Conservation (phyloP, 1,140 invertebrate species). For the Tetranychus cinnabarinus region DNA sequence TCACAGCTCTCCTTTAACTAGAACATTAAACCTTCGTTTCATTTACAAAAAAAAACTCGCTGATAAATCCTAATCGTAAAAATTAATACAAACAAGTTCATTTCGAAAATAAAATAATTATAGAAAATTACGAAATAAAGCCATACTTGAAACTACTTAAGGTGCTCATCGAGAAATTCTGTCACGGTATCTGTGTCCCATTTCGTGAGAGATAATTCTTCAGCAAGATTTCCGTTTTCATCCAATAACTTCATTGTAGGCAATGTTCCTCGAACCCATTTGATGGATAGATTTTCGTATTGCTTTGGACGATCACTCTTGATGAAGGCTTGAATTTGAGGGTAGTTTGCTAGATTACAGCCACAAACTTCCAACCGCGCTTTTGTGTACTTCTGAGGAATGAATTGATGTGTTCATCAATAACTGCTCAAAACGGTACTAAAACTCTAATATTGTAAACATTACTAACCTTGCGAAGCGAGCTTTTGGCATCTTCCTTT, state of each 20-base stretch:
- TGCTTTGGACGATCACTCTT: slow-evolving; percentile 49
- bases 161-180: slow-evolving; percentile 47
- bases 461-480: slow-evolving; percentile 14
- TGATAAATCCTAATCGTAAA: no score
- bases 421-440: slow-evolving; percentile 8
- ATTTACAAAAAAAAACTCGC: no score
- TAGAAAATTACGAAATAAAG: no score
- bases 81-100: no score
- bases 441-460: not conserved
- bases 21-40: no score
- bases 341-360: slow-evolving; percentile 43
- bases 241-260: slow-evolving; percentile 74
- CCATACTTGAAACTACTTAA: not conserved
- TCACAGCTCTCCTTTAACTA: no score
- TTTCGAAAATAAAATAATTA: no score
- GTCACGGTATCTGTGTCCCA: slow-evolving; percentile 91
- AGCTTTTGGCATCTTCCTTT: slow-evolving; percentile 20
- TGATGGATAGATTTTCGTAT: slow-evolving; percentile 66
- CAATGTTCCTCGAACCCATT: slow-evolving; percentile 68
- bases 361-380: slow-evolving; percentile 15
- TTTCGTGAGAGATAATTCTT: slow-evolving; percentile 28
- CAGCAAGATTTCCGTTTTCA: slow-evolving; percentile 48
- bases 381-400: slow-evolving; percentile 29
- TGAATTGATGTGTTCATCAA: not conserved
- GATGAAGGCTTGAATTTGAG: slow-evolving; percentile 85